A percentile compares a stretch with the other conserved stretches of the same genome.
Evolutionary conservation across 1,140 invertebrate species (phyloP).

Genomic region (Drosophila nigrodunni): DNA sequence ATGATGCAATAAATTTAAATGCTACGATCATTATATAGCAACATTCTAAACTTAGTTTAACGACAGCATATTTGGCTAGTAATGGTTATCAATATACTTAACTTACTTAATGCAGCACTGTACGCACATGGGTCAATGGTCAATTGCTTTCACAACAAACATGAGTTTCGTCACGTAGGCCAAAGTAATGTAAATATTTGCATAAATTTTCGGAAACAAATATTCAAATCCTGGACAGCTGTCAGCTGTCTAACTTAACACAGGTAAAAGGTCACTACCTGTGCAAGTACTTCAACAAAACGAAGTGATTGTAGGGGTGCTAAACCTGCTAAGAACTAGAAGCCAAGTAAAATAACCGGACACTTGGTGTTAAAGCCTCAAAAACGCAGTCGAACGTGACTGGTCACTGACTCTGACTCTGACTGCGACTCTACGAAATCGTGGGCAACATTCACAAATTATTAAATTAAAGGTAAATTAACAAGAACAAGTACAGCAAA

Average conservation of each 20-base stretch:
- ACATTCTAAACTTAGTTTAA: background rate
- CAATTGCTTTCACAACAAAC: background rate
- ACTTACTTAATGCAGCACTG: background rate
- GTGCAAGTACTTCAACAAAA: constrained; percentile 21
- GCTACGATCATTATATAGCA: too few species aligned
- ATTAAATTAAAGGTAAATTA: constrained; percentile 67
- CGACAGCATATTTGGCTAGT: background rate
- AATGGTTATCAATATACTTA: background rate
- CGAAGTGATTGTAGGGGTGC: constrained; percentile 29
- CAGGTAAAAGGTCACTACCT: constrained; percentile 64
- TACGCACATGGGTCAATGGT: constrained; percentile 3
- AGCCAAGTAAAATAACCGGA: constrained; percentile 59
- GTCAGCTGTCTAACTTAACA: constrained; percentile 32
- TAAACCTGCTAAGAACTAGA: constrained; percentile 47
- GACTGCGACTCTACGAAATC: constrained; percentile 20
- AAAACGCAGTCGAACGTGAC: constrained; percentile 66
- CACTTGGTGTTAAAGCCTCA: constrained; percentile 36
- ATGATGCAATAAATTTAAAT: too few species aligned
- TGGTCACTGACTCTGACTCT: constrained; percentile 10
- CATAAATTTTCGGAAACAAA: constrained; percentile 27
- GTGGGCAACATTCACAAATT: constrained; percentile 63
- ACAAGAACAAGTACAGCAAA: constrained; percentile 51
- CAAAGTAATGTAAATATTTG: constrained; percentile 36
- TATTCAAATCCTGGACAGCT: constrained; percentile 42
- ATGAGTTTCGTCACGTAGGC: constrained; percentile 56